A percentile compares a stretch with the other conserved stretches of the same genome.
Evolutionary conservation across 2,797 vertebrate species (phyloP).

Genomic region (Hippoglossus hippoglossus): DNA sequence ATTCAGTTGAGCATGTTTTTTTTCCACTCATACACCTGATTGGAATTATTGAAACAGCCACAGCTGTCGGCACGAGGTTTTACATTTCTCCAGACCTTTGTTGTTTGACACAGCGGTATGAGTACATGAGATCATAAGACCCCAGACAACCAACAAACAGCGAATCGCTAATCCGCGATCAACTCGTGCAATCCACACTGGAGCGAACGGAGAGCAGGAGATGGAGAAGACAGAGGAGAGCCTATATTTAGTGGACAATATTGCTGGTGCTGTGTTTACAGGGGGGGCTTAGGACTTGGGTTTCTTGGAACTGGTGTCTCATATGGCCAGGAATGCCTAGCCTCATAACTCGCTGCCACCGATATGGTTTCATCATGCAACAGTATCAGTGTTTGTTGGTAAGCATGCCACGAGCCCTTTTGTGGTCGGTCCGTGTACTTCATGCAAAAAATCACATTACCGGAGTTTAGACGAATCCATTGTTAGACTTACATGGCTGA

Average conservation of each 20-base stretch:
- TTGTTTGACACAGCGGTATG: conserved; percentile 9
- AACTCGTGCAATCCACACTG: conserved; percentile 60
- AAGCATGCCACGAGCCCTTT: conserved; percentile 59
- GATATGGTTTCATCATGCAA: conserved; percentile 91
- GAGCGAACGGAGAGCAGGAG: conserved; percentile 42
- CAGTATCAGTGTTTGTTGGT: conserved; percentile 84
- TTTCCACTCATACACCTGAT: not conserved
- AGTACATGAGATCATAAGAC: conserved; percentile 32
- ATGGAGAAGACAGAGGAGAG: conserved; percentile 34
- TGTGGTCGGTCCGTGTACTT: conserved; percentile 31
- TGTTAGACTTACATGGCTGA: conserved; percentile 7
- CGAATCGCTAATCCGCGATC: conserved; percentile 46
- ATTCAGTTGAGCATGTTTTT: too few relatives aligned
- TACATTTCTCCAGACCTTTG: conserved; percentile 13
- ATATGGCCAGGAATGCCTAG: conserved; percentile 91
- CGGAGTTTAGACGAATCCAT: conserved; percentile 10
- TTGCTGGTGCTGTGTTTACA: conserved; percentile 89
- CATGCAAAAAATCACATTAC: conserved; percentile 5
- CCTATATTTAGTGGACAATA: conserved; percentile 95
- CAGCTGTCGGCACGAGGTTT: not conserved
- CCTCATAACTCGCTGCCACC: conserved; percentile 90
- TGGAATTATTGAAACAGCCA: not conserved
- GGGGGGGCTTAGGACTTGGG: conserved; percentile 82
- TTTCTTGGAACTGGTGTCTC: conserved; percentile 90
- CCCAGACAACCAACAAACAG: conserved; percentile 52